Conservation (phyloP, 2,113 vertebrate genomes). For the Brachyistius frenatus region DNA sequence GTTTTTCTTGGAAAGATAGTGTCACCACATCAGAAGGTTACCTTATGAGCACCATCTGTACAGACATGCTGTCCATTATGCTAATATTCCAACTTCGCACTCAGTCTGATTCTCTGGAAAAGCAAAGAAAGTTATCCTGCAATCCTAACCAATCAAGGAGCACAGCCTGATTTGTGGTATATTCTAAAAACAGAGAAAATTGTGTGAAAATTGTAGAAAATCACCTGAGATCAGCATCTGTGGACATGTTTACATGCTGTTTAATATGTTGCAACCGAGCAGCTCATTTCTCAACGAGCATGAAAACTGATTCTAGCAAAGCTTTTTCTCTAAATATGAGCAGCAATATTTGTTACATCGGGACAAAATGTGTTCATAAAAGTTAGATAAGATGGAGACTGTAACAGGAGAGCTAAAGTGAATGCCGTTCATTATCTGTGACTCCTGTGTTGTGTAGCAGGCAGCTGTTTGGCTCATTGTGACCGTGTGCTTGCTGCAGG, state of each 20-base stretch:
- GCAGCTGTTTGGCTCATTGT: not conserved
- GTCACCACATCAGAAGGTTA: not conserved
- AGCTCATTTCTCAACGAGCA: conserved; percentile 6
- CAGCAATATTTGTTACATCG: conserved; percentile 9
- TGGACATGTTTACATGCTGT: conserved; percentile 18
- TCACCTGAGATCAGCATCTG: not conserved
- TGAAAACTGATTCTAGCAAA: not conserved
- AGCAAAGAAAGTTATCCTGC: not conserved
- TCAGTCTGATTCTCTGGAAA: too few relatives aligned
- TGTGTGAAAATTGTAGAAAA: not conserved
- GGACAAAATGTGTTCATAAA: not conserved
- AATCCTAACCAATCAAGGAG: not conserved
- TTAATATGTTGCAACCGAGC: conserved; percentile 7
- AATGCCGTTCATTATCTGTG: conserved; percentile 2
- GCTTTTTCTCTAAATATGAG: not conserved
- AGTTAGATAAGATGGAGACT: not conserved
- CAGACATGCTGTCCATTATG: too few relatives aligned
- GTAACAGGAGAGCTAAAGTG: not conserved
- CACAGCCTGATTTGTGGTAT: not conserved
- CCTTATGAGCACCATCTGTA: not conserved
- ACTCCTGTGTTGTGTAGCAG: not conserved
- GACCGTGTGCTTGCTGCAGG: not conserved
- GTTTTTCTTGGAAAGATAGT: not conserved
- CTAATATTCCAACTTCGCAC: too few relatives aligned
- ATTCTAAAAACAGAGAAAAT: not conserved